Evolutionary conservation across 2,888 invertebrate genomes (phyloP).

Genomic region (Iphiclides podalirius): DNA sequence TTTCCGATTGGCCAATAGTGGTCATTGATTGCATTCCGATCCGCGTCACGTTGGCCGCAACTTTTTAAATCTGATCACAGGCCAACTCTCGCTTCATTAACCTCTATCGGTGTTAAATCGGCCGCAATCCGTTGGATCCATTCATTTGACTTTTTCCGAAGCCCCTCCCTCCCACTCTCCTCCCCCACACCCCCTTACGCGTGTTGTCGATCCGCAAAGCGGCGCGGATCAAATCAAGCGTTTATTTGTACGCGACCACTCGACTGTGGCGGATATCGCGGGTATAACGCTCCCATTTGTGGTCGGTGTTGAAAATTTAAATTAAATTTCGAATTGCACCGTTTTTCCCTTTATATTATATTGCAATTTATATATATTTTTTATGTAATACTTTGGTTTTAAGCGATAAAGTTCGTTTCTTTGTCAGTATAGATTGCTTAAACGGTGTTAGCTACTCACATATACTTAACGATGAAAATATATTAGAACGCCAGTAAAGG

Average conservation of each 20-base stretch:
- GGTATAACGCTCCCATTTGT: conserved; percentile 27
- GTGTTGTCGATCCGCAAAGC: conserved; percentile 28
- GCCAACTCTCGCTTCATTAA: conserved; percentile 45
- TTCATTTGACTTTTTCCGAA: conserved; percentile 41
- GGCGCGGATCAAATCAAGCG: conserved; percentile 59
- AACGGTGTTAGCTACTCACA: too few relatives aligned
- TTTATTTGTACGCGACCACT: conserved; percentile 57
- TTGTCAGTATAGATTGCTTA: too few relatives aligned
- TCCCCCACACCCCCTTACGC: conserved; percentile 21
- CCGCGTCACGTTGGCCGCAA: too few relatives aligned
- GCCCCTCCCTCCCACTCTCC: conserved; percentile 33
- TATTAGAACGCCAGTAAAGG: too few relatives aligned
- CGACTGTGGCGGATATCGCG: conserved; percentile 38
- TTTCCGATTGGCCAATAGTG: background rate
- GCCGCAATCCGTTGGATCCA: conserved; percentile 38
- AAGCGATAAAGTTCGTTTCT: too few relatives aligned
- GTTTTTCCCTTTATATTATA: conserved; percentile 1
- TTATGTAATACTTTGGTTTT: background rate
- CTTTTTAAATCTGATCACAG: conserved; percentile 15
- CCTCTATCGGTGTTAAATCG: conserved; percentile 36
- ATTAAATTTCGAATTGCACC: conserved; percentile 14
- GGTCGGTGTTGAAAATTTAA: conserved; percentile 22
- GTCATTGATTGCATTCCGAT: background rate
- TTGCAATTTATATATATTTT: background rate
- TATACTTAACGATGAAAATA: too few relatives aligned